Base-by-base conservation (phyloP, 2,113 vertebrate species). In the Morone saxatilis region DNA sequence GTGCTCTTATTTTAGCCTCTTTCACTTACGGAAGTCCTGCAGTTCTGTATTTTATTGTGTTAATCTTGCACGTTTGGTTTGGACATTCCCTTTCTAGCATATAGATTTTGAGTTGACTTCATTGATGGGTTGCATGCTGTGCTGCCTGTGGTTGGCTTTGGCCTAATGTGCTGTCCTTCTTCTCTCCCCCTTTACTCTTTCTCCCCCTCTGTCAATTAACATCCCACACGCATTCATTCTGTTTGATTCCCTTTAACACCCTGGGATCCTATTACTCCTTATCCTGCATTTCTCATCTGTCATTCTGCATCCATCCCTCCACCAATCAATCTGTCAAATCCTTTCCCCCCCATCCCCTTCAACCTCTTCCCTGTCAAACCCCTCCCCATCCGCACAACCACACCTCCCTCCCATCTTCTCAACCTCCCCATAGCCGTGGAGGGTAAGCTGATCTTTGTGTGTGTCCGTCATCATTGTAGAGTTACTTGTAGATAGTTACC, bases 401-500 rank as follows among this genome's bases (percentile, higher is more conserved):
- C 68, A 67, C 51, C 66, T 53, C 40, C 16, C 80, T 73, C 41
- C 62, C 51, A 43, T 54, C 10, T 40, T 82, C 43, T 73, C 69
- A 25, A 63, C 57, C 80, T 76, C 60, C 85, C 65, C 10, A 38
- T 91, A 94, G 92, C 92, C 93, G 4, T 94, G 93, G 93, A 91
- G 93, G 93, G 93, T 94, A 94, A 94, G 93, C 78, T 78, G 84
- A 88, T 88, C 71, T 86, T 4, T 83, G 76, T 79, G 47, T 77
- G 48, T 83, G 81, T 91, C 63, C 76, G 75, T 86, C 56, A 14
- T 81, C n/a, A 1, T 38, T 0, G n/a, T 89, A 90, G 88, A 77
- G n/a, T 45, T 83, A 84, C 79, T 68, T 66, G 75, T 40, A 48
- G 7, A 6, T 88, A 83, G 85, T 78, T 65, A 3, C 53, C 14